Base-by-base conservation (phyloP, 2,888 invertebrate genomes). In the Invenusta paracnida region DNA sequence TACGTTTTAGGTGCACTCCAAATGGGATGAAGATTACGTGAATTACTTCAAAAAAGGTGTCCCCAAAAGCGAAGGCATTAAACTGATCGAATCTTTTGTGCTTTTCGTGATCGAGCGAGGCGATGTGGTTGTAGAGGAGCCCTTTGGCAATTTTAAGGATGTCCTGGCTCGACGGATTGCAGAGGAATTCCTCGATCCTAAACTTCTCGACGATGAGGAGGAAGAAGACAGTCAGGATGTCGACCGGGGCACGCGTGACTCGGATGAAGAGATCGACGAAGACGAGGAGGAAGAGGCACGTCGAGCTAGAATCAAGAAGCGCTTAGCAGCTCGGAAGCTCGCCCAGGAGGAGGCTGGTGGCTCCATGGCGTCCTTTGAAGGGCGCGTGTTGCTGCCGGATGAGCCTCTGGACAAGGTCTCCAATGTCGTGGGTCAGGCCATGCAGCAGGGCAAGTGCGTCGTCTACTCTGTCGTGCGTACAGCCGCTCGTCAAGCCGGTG, bases 391-490 rank as follows among this genome's bases (percentile, higher is more conserved):
- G 67, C 28, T 31, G 5, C 84, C 30, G 5, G 84, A 84, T n/a
- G 84, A 84, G 2, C 84, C 84, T 23, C 25, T 84, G 23, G 84
- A 84, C 25, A 29, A 31, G 48, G 29, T 86, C 27, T 28, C 85
- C 11, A 85, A 85, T 27, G 84, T 86, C 25, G 67, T 86, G 27
- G 86, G 86, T n/a, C 86, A 86, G 25, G 85, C 86, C 0, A 30
- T 86, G 30, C 86, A 85, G 5, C 25, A 23, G n/a, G 86, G 86
- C 0, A 86, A 86, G 27, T 48, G 48, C 27, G 85, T 86, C 1
- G 85, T 86, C 28, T 86, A 86, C 67, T 86, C 85, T 1, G 86
- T 86, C 11, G 67, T 86, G 86, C 29, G 86, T 17, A 31, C 86
- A 1, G 85, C 85, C 1, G 85, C 85, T 5, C 83, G 85, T 28